Evolutionary conservation across 1,140 invertebrate genomes (phyloP), one percentile per base, ranked within the genome.

Genomic region (Amphibalanus amphitrite): DNA sequence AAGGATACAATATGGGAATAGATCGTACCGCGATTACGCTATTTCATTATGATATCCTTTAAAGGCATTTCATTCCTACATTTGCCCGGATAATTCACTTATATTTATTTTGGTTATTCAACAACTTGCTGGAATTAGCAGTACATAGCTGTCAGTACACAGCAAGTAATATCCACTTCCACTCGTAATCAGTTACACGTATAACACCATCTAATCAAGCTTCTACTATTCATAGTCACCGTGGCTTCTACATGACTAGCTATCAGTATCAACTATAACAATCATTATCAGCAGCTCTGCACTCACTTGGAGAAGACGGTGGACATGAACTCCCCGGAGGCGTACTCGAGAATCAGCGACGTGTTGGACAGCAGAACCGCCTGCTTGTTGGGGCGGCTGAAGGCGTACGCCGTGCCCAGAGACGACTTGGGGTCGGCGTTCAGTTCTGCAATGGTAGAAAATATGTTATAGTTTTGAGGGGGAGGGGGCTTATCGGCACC

Each of bases 341-440:
- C 90, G 74, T 91, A 86, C 79, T 95, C 92, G 69, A 90, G 88
- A 70, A 95, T 84, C n/a, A 93, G 82, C 0, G 92, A 95, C 3
- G 89, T 88, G 75, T 95, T 95, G 1, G 91, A 90, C 17, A 93
- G 78, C 38, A 87, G 82, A 0, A 93, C 78, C 8, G 92, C 90
- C 73, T 90, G 87, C 77, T 86, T 84, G 77, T 91, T 94, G 0
- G 92, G 90, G 76, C 93, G 90, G 64, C 89, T 91, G 80, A 94
- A 93, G 15, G 90, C 91, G 0, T 90, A 91, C 25, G 90, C 90
- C 0, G 87, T 91, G 4, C 91, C 91, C n/a, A 87, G 84, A 6
- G 91, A 86, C 0, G 91, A 93, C 77, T 90, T 90, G 0, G 90
- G 89, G 79, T 93, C 90, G 0, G 89, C 86, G 75, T 87, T 88